These are phyloP conservation scores for Napeogenes inachia DNA, from an alignment of 2,888 invertebrate species.

Conservation along the genomic window DNA sequence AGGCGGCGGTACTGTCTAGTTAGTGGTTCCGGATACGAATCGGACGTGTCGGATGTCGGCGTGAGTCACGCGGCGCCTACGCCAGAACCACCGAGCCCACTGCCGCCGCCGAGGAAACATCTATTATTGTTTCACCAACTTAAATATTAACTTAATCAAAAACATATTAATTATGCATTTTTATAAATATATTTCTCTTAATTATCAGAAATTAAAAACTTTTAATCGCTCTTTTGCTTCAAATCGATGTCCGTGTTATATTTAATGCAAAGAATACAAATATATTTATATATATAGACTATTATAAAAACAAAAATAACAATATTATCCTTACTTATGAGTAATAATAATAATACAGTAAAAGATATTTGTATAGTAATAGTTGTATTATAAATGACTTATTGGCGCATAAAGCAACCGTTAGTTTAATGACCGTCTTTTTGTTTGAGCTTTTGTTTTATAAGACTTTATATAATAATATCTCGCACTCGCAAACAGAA, in stretches of 20 bases:
- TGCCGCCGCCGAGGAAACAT: constrained; percentile 36
- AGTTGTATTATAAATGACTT: constrained; percentile 8
- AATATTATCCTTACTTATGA: no score
- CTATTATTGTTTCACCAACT: constrained; percentile 28
- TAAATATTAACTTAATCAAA: constrained; percentile 19
- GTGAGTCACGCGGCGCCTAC: constrained; percentile 74
- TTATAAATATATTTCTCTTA: no score
- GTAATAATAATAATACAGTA: no score
- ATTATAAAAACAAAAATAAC: no score
- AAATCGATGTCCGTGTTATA: no score
- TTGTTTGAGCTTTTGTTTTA: constrained; percentile 6
- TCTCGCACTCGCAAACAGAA: constrained; percentile 32
- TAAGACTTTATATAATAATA: not conserved
- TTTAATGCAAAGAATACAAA: no score
- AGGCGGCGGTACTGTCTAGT: constrained; percentile 64
- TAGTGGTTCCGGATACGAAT: constrained; percentile 77
- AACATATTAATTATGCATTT: no score
- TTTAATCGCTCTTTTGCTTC: no score
- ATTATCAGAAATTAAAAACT: no score
- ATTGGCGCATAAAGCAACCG: constrained; percentile 4
- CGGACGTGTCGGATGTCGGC: constrained; percentile 78
- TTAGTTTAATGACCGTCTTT: constrained; percentile 2
- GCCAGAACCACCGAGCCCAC: constrained; percentile 45
- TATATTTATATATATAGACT: no score
- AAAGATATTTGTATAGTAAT: no score